A percentile compares a stretch with the other conserved stretches of the same genome.
phyloP scores from a whole-genome alignment of 2,888 invertebrate genomes.

The Dicranocentrus wangi region DNA sequence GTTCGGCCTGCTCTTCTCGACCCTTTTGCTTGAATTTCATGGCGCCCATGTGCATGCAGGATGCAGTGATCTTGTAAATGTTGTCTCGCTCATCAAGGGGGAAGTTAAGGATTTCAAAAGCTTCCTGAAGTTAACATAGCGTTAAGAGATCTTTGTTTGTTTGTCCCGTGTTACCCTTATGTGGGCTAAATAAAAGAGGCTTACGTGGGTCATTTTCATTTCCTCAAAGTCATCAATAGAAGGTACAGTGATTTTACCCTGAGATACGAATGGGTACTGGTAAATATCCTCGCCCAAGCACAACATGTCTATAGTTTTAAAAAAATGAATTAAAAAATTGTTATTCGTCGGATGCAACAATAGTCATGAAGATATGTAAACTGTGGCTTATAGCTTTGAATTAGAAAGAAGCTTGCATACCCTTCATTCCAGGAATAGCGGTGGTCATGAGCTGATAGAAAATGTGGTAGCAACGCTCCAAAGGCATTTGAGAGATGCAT shows the following conservation, averaged over 20 bases:
- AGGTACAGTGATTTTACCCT: constrained; percentile 97
- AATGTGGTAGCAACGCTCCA: constrained; percentile 86
- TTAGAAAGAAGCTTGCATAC: constrained; percentile 1
- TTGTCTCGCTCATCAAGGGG: constrained; percentile 76
- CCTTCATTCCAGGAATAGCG: constrained; percentile 61
- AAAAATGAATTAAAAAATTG: neutral
- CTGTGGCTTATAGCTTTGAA: neutral
- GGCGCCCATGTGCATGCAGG: constrained; percentile 75
- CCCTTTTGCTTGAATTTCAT: constrained; percentile 81
- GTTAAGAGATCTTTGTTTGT: no score
- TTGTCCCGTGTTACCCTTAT: no score
- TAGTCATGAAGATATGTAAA: neutral
- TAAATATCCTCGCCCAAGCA: constrained; percentile 83
- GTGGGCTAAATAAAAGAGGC: no score
- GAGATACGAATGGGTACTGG: constrained; percentile 94
- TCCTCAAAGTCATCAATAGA: constrained; percentile 97
- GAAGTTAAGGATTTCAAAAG: constrained; percentile 79
- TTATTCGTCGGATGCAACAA: no score
- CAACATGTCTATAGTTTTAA: constrained; percentile 62
- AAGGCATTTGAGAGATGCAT: constrained; percentile 98
- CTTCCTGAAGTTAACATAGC: constrained; percentile 75
- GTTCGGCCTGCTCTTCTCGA: constrained; percentile 72
- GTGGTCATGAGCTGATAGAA: constrained; percentile 77
- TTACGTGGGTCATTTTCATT: constrained; percentile 87
- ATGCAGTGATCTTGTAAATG: constrained; percentile 73